A percentile compares a stretch with the other conserved stretches of the same genome.
These are phyloP conservation scores for Galbula dea DNA, from an alignment of 2,113 vertebrate species.

Conservation along the genomic window DNA sequence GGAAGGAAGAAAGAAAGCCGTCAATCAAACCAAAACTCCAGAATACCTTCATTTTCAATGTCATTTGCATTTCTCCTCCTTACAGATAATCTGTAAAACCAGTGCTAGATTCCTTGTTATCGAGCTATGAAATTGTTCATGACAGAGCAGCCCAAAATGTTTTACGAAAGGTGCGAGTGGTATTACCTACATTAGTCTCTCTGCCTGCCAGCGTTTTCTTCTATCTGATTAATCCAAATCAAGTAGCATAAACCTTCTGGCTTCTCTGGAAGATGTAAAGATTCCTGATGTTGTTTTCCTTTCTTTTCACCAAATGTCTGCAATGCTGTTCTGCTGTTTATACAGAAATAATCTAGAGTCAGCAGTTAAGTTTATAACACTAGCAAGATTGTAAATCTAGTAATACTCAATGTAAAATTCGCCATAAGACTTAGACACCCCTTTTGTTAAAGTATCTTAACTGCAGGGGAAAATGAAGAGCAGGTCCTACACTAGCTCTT, in stretches of 20 bases:
- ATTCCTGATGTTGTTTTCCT: background rate
- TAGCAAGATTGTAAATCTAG: background rate
- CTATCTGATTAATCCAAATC: background rate
- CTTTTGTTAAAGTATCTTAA: background rate
- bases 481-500: background rate
- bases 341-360: background rate
- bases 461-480: background rate
- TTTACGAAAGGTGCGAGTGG: background rate
- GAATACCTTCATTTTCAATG: background rate
- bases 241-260: background rate
- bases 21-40: background rate
- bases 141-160: background rate
- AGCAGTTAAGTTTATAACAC: background rate
- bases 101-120: background rate
- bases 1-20: too few relatives aligned
- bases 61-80: background rate
- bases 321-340: background rate
- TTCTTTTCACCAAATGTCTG: background rate
- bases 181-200: background rate
- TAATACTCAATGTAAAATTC: background rate
- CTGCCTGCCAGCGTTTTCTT: background rate
- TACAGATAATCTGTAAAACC: background rate
- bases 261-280: background rate
- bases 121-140: background rate
- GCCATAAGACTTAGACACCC: background rate